Evolutionary conservation across 2,888 invertebrate species (phyloP).

Genomic region (Cordilura impudica): DNA sequence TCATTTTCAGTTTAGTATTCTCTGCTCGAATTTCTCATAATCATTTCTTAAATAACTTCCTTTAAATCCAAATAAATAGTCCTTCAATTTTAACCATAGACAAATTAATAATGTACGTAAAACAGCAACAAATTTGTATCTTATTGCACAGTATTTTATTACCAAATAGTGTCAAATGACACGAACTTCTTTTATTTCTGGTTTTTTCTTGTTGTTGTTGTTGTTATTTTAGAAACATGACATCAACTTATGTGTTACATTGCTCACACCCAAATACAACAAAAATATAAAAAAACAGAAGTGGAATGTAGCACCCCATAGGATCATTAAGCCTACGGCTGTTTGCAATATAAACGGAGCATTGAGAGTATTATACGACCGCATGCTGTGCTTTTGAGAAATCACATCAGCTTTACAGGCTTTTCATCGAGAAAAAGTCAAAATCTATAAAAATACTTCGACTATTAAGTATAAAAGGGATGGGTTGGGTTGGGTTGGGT

Average conservation of each 20-base stretch:
- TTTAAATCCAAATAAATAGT: constrained; percentile 15
- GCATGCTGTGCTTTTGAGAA: constrained; percentile 61
- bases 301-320: constrained; percentile 43
- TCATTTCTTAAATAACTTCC: constrained; percentile 46
- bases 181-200: constrained; percentile 67
- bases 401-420: constrained; percentile 45
- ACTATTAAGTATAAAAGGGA: not conserved
- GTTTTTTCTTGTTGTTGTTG: constrained; percentile 7
- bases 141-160: constrained; percentile 62
- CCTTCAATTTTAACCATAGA: constrained; percentile 29
- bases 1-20: not conserved
- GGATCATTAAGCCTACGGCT: constrained; percentile 59
- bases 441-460: constrained; percentile 44
- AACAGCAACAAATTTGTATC: constrained; percentile 51
- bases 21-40: constrained; percentile 27
- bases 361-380: constrained; percentile 49
- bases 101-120: constrained; percentile 48
- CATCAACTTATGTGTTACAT: constrained; percentile 41
- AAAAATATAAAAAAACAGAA: not conserved
- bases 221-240: constrained; percentile 24
- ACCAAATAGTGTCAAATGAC: constrained; percentile 75
- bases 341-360: not conserved
- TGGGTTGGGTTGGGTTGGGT: not conserved
- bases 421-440: constrained; percentile 44
- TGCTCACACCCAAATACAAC: constrained; percentile 51